These are phyloP conservation scores for Zoanthus gigantus DNA, from an alignment of 92 coral and sea anemone species.

Conservation along the genomic window DNA sequence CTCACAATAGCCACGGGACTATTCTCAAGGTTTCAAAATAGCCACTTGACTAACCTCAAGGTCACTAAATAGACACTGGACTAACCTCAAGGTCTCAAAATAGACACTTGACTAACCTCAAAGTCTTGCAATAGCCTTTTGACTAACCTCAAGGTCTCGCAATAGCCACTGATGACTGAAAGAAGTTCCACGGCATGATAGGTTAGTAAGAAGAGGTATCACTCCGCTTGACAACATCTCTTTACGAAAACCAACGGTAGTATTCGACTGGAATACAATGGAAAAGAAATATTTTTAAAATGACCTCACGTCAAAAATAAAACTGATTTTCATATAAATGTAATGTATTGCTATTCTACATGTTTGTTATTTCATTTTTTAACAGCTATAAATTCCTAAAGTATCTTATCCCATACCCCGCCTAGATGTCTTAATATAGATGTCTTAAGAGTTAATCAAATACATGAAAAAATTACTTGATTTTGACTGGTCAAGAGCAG, in stretches of 20 bases:
- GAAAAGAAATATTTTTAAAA: no score
- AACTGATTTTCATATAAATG: no score
- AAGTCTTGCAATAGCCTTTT: background rate
- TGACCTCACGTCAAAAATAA: no score
- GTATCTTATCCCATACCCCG: no score
- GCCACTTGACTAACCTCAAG: background rate
- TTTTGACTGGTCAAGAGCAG: no score
- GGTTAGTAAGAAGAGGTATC: conserved; percentile 79
- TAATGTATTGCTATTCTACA: no score
- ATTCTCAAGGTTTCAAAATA: conserved; percentile 91
- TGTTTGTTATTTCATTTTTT: no score
- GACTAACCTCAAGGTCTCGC: conserved; percentile 90
- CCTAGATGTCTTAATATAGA: no score
- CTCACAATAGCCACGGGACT: background rate
- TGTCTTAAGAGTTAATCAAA: no score
- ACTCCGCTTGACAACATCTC: conserved; percentile 76
- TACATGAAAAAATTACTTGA: no score
- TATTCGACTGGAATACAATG: conserved; percentile 59
- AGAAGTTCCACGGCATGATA: conserved; percentile 89
- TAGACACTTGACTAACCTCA: background rate
- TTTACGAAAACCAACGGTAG: conserved; percentile 54
- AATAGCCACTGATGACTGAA: conserved; percentile 95
- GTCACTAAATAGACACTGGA: background rate
- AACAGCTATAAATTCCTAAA: no score
- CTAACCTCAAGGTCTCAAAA: conserved; percentile 94